Conservation (phyloP, 2,888 invertebrate species). For the Linnaemya vulpina region DNA sequence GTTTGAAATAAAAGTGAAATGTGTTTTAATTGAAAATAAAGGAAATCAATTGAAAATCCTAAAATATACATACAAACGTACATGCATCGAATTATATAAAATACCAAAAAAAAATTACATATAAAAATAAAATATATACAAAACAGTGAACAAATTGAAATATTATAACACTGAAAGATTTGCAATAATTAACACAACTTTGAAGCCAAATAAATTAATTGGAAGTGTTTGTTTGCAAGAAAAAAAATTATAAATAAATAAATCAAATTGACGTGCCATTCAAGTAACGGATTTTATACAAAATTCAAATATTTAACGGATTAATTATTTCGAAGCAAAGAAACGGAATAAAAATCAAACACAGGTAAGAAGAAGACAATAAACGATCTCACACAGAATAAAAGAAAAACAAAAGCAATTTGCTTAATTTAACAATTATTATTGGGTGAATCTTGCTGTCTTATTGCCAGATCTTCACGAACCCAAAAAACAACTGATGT, state of each 20-base stretch:
- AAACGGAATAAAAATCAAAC: constrained; percentile 43
- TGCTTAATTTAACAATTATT: constrained; percentile 10
- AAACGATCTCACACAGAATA: constrained; percentile 55
- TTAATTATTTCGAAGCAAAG: constrained; percentile 43
- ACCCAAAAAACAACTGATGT: constrained; percentile 37
- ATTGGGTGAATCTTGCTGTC: not conserved
- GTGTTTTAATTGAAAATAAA: constrained; percentile 30
- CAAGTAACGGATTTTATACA: constrained; percentile 64
- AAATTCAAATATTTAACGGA: constrained; percentile 64
- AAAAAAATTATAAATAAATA: constrained; percentile 73
- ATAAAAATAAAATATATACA: constrained; percentile 6
- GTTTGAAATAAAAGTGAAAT: constrained; percentile 43
- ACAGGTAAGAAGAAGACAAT: constrained; percentile 59
- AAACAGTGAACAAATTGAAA: constrained; percentile 43
- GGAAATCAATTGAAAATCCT: constrained; percentile 10
- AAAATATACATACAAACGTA: constrained; percentile 7
- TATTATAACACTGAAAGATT: constrained; percentile 32
- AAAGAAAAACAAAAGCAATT: not conserved
- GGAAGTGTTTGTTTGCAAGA: constrained; percentile 72
- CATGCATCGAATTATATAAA: not conserved
- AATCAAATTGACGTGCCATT: constrained; percentile 70
- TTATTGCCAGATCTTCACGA: not conserved
- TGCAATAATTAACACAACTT: constrained; percentile 41
- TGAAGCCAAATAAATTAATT: constrained; percentile 56
- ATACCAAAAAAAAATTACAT: not conserved